A percentile compares a stretch with the other conserved stretches of the same genome.
These are phyloP conservation scores for Chionis minor DNA, from an alignment of 2,113 vertebrate species.

Conservation along the genomic window DNA sequence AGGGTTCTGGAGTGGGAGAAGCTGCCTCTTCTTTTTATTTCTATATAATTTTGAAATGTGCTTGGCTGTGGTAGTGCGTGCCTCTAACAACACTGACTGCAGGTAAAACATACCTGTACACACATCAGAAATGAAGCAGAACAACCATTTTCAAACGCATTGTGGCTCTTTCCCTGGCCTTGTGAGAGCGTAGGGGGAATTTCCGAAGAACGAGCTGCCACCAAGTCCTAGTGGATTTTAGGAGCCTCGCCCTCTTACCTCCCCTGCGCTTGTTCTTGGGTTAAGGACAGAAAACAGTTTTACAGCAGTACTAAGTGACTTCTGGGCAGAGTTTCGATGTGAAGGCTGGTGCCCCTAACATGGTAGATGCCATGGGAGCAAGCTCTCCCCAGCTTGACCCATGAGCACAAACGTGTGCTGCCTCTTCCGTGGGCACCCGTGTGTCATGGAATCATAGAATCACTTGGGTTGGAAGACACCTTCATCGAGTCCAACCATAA, in stretches of 20 bases:
- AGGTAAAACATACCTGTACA: background rate
- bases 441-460: background rate
- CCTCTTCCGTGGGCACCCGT: accelerated
- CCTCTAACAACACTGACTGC: background rate
- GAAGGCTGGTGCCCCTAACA: background rate
- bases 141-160: background rate
- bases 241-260: background rate
- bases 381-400: background rate
- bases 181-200: background rate
- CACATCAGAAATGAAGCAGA: background rate
- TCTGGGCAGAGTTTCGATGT: background rate
- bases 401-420: too few relatives aligned
- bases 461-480: background rate
- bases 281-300: background rate
- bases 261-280: accelerated
- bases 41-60: background rate
- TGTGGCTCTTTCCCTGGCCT: background rate
- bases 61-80: background rate
- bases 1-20: background rate
- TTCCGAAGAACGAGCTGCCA: background rate
- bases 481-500: too few relatives aligned
- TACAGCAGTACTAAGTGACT: background rate
- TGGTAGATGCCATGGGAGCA: accelerated
- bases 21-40: background rate
- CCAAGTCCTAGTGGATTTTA: background rate